These are phyloP conservation scores for Pelagia noctiluca DNA, from an alignment of 30 jellyfish, hydroid and myxozoan genomes.

Conservation along the genomic window DNA sequence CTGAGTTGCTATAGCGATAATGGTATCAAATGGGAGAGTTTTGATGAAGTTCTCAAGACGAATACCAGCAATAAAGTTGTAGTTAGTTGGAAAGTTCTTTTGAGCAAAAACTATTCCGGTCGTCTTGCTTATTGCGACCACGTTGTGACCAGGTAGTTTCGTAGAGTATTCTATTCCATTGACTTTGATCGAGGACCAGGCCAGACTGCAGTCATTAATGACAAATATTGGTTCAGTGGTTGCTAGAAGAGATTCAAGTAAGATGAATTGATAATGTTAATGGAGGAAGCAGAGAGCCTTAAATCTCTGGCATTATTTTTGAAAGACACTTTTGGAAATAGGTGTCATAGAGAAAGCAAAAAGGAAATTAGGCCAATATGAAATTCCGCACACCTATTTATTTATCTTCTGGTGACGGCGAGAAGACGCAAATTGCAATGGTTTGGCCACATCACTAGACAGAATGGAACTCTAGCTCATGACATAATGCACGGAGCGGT, in stretches of 20 bases:
- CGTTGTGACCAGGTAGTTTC: slow-evolving; percentile 75
- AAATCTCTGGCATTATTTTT: too few relatives aligned
- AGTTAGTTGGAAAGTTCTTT: slow-evolving; percentile 52
- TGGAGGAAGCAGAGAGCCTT: neutral
- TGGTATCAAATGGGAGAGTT: slow-evolving; percentile 51
- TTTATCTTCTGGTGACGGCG: too few relatives aligned
- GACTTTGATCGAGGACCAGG: slow-evolving; percentile 82
- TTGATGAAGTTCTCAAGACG: slow-evolving; percentile 39
- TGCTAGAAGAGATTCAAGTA: too few relatives aligned
- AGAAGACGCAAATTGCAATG: too few relatives aligned
- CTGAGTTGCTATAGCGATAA: slow-evolving; percentile 86
- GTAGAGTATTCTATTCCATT: slow-evolving; percentile 81
- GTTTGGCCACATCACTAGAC: too few relatives aligned
- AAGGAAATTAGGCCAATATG: too few relatives aligned
- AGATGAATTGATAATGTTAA: too few relatives aligned
- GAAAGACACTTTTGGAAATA: neutral
- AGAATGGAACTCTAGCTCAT: too few relatives aligned
- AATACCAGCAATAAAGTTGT: slow-evolving; percentile 49
- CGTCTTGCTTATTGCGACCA: slow-evolving; percentile 68
- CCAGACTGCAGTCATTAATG: slow-evolving; percentile 62
- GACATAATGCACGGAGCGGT: too few relatives aligned
- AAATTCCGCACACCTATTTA: too few relatives aligned
- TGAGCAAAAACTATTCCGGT: slow-evolving; percentile 69
- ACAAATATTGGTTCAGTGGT: too few relatives aligned
- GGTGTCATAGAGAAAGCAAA: neutral